phyloP scores from a whole-genome alignment of 2,797 vertebrate species.

The Siniperca obscura region DNA sequence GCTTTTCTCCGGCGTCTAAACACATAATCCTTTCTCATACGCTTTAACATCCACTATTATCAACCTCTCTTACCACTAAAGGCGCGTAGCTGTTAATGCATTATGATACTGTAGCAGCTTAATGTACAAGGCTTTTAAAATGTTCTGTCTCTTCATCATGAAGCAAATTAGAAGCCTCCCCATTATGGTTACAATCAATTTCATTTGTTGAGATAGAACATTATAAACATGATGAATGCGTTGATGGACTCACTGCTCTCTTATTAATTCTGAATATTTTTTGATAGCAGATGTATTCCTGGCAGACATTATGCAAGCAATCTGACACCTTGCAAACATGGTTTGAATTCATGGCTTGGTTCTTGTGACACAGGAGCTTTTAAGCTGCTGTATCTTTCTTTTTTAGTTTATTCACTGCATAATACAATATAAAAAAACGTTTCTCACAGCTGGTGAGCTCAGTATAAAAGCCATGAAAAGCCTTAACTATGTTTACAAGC shows the following conservation, averaged over 20 bases:
- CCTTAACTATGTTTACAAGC: constrained; percentile 22
- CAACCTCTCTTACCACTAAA: constrained; percentile 12
- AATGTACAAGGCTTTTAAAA: constrained; percentile 36
- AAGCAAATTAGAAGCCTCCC: constrained; percentile 36
- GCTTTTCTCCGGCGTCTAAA: constrained; percentile 11
- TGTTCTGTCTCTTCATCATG: constrained; percentile 25
- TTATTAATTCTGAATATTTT: constrained; percentile 23
- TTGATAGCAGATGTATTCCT: not conserved
- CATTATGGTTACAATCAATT: constrained; percentile 35
- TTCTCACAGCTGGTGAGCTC: not conserved
- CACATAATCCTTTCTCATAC: not conserved
- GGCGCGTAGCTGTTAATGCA: not conserved
- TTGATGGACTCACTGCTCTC: constrained; percentile 12
- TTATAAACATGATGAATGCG: constrained; percentile 23
- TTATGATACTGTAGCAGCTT: constrained; percentile 9
- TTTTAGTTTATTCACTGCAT: not conserved
- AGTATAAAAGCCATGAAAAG: constrained; percentile 9
- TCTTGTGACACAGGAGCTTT: constrained; percentile 26
- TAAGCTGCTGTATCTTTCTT: constrained; percentile 1
- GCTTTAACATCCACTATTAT: constrained; percentile 6
- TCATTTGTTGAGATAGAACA: constrained; percentile 38
- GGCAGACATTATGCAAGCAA: constrained; percentile 4
- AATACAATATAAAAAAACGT: not conserved
- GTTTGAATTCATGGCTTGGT: constrained; percentile 11
- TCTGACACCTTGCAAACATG: not conserved